Evolutionary conservation across 2,888 invertebrate species (phyloP), one percentile per base, ranked within the genome.

Genomic region (Oligia fasciuncula): DNA sequence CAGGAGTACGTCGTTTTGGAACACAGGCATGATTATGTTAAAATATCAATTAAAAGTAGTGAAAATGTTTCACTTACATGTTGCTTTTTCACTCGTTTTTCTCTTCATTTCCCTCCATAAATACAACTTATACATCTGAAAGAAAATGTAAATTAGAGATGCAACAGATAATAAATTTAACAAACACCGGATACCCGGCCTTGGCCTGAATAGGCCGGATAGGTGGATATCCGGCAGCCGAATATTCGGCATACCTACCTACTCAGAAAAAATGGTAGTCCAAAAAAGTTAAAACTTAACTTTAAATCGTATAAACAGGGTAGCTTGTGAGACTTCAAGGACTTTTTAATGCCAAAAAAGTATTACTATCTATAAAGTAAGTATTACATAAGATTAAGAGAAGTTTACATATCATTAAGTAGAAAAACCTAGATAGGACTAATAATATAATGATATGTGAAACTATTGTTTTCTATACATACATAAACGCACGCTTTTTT

Each of bases 111-210:
- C 92, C 71, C 81, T 88, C 92, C 91, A 94, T 60, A 95, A 73
- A 83, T 93, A 95, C 4, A 92, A 67, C 86, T 92, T 94, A 87
- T 96, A 96, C 54, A 95, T 83, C 96, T 96, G 92, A 74, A 91
- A 92, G n/a, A 76, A 66, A 79, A 69, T 29, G 4, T 66, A 54
- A 74, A 80, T 79, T 75, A 75, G 57, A 75, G 54, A 79, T 69
- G 68, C 83, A 77, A 86, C 68, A 73, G 62, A 76, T 62, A 72
- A 14, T 73, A 4, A 23, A 29, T 60, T 65, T 17, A 54, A 40
- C 11, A 73, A 76, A 68, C 71, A 72, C 40, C 72, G 43, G 13
- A 70, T 66, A 81, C 29, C 66, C 68, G 13, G 70, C 74, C 14
- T 49, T 35, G 46, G 43, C 40, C 49, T 76, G n/a, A 23, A 51